phyloP scores from a whole-genome alignment of 2,888 invertebrate genomes.

The Idaea straminata region DNA sequence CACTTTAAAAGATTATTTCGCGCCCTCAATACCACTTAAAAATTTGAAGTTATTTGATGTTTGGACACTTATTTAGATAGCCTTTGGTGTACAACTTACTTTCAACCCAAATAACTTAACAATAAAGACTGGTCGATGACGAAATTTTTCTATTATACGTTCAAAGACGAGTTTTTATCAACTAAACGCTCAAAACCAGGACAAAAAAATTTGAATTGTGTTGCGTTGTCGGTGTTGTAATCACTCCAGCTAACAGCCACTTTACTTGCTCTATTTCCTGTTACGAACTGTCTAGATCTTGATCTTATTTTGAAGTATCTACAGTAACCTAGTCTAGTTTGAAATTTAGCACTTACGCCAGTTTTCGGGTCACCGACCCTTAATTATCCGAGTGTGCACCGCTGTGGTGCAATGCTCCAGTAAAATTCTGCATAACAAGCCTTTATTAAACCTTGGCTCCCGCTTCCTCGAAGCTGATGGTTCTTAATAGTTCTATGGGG shows the following conservation, averaged over 20 bases:
- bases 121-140: neutral
- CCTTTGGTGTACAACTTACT: neutral
- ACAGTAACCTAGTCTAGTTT: constrained; percentile 25
- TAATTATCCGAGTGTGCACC: constrained; percentile 70
- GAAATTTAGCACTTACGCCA: constrained; percentile 62
- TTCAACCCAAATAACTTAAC: neutral
- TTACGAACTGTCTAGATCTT: neutral
- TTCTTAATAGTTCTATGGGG: constrained; percentile 44
- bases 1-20: neutral
- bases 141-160: neutral
- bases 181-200: neutral
- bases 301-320: neutral
- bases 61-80: neutral
- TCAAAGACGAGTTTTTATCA: neutral
- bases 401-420: constrained; percentile 75
- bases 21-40: neutral
- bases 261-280: neutral
- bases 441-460: constrained; percentile 66
- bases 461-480: constrained; percentile 45
- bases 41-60: neutral
- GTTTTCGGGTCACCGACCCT: constrained; percentile 65
- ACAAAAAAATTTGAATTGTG: neutral
- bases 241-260: neutral
- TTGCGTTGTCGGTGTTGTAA: neutral
- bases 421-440: constrained; percentile 76